Percentiles rank a stretch among this genome's conserved stretches.
phyloP scores from a whole-genome alignment of 2,797 vertebrate genomes.

The Microctenopoma stevenorrisi region DNA sequence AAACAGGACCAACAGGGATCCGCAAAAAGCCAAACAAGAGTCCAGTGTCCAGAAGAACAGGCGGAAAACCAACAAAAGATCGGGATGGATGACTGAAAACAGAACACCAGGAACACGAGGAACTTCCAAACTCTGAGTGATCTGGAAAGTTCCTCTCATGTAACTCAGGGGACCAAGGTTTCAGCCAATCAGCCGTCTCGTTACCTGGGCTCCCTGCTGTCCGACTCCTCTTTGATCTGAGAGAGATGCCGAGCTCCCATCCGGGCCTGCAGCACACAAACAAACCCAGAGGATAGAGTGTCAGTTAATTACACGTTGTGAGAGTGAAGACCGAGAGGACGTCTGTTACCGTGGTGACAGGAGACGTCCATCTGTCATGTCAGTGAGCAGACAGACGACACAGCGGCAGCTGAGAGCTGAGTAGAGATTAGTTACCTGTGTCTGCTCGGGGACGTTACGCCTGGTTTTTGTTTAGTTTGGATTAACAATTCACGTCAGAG shows the following conservation, averaged over 20 bases:
- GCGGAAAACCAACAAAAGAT: no score
- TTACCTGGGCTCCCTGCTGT: conserved; percentile 66
- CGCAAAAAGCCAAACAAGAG: no score
- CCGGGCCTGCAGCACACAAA: conserved; percentile 40
- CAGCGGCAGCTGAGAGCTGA: conserved; percentile 36
- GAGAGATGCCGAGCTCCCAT: conserved; percentile 55
- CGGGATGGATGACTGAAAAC: no score
- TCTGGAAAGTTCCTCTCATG: no score
- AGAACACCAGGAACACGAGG: no score
- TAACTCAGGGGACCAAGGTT: no score
- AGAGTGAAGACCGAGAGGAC: conserved; percentile 8
- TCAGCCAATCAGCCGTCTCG: neutral
- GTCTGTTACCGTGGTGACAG: conserved; percentile 58
- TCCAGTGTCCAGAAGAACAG: no score
- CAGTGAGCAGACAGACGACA: conserved; percentile 52
- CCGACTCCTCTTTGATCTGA: conserved; percentile 62
- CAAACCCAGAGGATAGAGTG: conserved; percentile 48
- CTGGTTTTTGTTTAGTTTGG: conserved; percentile 12
- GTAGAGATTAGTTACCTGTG: conserved; percentile 68
- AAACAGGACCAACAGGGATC: no score
- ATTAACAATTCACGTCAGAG: neutral
- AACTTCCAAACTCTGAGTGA: no score
- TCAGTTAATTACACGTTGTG: conserved; percentile 72
- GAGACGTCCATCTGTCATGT: conserved; percentile 53
- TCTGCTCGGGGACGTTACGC: conserved; percentile 19